These are phyloP conservation scores for Uromys caudimaculatus DNA, from an alignment of 2,797 vertebrate genomes.

Conservation along the genomic window DNA sequence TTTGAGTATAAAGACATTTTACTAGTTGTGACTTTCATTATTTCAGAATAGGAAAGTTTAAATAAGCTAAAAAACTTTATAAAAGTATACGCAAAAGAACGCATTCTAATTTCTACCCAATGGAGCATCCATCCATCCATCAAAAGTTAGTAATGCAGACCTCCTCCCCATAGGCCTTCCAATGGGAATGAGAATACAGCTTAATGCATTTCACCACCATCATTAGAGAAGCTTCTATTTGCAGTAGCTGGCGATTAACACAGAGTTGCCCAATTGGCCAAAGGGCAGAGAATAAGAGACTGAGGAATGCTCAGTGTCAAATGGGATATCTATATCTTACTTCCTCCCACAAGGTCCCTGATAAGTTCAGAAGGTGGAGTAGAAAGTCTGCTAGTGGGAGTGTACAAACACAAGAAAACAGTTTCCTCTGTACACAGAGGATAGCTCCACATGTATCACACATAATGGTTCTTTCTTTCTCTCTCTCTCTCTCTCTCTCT, in stretches of 20 bases:
- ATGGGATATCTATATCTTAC: no score
- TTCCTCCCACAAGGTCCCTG: neutral
- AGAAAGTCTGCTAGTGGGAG: neutral
- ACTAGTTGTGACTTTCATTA: neutral
- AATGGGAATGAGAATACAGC: neutral
- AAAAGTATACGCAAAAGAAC: constrained; percentile 5
- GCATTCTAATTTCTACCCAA: neutral
- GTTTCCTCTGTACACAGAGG: neutral
- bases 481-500: no score
- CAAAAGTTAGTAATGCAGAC: neutral
- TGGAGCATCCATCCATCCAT: neutral
- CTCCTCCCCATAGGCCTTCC: neutral
- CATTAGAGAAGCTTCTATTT: neutral
- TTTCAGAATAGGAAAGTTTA: neutral
- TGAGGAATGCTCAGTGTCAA: neutral
- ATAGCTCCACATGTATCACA: neutral
- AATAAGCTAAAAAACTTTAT: neutral
- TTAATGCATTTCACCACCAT: neutral
- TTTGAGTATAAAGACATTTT: neutral
- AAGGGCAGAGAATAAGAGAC: neutral
- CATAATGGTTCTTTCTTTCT: neutral
- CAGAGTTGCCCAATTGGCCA: neutral
- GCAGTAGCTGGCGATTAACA: neutral
- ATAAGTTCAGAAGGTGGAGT: neutral
- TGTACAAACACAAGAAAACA: neutral